Percentiles rank a stretch among this genome's conserved stretches.
phyloP scores from a whole-genome alignment of 1,140 invertebrate genomes.

The Sarcophaga peregrina region DNA sequence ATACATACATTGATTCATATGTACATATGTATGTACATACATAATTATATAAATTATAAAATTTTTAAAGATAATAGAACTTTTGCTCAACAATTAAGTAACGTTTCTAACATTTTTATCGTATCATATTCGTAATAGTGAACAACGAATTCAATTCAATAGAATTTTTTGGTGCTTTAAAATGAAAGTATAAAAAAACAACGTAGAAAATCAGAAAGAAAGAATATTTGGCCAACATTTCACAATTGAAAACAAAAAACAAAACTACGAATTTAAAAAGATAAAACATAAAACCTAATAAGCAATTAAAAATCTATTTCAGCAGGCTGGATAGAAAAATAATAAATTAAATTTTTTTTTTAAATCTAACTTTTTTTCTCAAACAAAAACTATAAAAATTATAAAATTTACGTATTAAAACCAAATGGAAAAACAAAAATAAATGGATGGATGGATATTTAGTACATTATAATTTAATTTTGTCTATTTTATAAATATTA shows the following conservation, averaged over 20 bases:
- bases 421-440: not conserved
- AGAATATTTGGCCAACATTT: not conserved
- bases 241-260: not conserved
- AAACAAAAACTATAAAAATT: no score
- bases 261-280: slow-evolving; percentile 54
- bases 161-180: slow-evolving; percentile 15
- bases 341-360: not conserved
- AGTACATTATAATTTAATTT: not conserved
- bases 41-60: no score
- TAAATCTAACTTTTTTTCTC: not conserved
- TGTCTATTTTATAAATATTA: not conserved
- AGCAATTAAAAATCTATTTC: slow-evolving; percentile 49
- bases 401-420: not conserved
- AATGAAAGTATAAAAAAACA: no score
- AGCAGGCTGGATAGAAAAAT: slow-evolving; percentile 59
- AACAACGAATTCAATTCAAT: not conserved
- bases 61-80: not conserved
- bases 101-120: not conserved
- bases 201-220: no score
- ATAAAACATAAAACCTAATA: slow-evolving; percentile 13
- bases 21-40: no score
- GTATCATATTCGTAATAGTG: not conserved
- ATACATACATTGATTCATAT: not conserved
- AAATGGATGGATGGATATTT: not conserved
- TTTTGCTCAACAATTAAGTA: not conserved